phyloP scores from a whole-genome alignment of 2,888 invertebrate genomes.

The Athripsodes cinereus region DNA sequence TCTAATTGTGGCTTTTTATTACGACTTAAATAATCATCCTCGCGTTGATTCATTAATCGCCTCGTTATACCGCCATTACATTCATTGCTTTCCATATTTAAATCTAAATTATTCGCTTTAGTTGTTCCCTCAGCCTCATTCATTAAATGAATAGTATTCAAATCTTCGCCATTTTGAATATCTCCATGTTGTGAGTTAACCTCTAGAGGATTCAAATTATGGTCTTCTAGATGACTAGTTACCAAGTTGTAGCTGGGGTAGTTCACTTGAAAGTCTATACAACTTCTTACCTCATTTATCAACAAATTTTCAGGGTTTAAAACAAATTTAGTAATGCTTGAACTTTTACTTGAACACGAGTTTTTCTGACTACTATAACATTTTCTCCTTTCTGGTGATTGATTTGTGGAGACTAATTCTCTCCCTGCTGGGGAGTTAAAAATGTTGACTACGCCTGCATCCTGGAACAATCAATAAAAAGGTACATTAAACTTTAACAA shows the following conservation, averaged over 20 bases:
- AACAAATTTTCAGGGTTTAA: conserved; percentile 18
- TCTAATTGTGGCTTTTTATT: conserved; percentile 10
- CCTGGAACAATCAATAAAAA: conserved; percentile 16
- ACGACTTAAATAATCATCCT: not conserved
- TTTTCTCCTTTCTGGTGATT: conserved; percentile 15
- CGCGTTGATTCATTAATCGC: conserved; percentile 6
- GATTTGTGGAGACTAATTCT: conserved; percentile 16
- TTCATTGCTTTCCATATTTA: not conserved
- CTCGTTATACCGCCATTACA: conserved; percentile 8
- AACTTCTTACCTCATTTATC: not conserved
- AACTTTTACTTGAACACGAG: conserved; percentile 7
- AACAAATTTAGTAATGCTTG: conserved; percentile 18
- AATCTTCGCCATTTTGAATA: not conserved
- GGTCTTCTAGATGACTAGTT: not conserved
- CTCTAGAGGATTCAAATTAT: not conserved
- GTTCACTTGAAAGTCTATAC: not conserved
- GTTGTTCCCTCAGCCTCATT: not conserved
- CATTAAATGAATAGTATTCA: not conserved
- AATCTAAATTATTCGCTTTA: not conserved
- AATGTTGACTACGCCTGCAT: conserved; percentile 21
- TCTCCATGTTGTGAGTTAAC: not conserved
- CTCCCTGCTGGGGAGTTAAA: conserved; percentile 27
- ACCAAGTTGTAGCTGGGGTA: not conserved
- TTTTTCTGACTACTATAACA: not conserved
- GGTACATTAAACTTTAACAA: too few relatives aligned